phyloP scores from a whole-genome alignment of 2,888 invertebrate genomes.

The Teleiodes luculella region DNA sequence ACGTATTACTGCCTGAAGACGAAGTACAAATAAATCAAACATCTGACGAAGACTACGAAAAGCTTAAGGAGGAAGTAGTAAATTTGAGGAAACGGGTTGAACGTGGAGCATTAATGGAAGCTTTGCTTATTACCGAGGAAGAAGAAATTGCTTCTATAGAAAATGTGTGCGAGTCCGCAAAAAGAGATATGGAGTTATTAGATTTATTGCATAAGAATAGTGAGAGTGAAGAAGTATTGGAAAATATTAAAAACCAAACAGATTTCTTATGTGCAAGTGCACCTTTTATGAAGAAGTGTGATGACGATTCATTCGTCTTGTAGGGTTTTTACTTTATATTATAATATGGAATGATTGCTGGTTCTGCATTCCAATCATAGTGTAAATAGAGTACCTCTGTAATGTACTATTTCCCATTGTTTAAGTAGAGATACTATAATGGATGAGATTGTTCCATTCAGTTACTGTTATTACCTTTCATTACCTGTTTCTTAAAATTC shows the following conservation, averaged over 20 bases:
- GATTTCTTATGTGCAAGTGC: constrained; percentile 55
- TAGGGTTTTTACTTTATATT: background rate
- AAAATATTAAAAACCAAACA: constrained; percentile 45
- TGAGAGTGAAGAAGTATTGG: constrained; percentile 39
- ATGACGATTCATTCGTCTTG: constrained; percentile 15
- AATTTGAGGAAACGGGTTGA: constrained; percentile 53
- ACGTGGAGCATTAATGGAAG: constrained; percentile 63
- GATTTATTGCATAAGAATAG: constrained; percentile 50
- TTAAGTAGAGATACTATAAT: too few relatives aligned
- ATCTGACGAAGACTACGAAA: constrained; percentile 54
- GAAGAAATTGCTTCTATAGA: constrained; percentile 57
- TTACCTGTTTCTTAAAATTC: too few relatives aligned
- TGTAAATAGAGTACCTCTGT: too few relatives aligned
- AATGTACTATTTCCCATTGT: too few relatives aligned
- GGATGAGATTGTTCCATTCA: too few relatives aligned
- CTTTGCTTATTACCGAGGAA: constrained; percentile 57
- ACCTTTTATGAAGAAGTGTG: constrained; percentile 40
- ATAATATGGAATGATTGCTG: background rate
- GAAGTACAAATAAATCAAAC: constrained; percentile 57
- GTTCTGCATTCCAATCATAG: too few relatives aligned
- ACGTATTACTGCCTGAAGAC: constrained; percentile 61
- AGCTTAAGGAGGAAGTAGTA: constrained; percentile 56
- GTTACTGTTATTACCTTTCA: too few relatives aligned
- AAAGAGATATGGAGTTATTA: constrained; percentile 61
- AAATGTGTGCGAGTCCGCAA: constrained; percentile 59